Evolutionary conservation across 1,140 invertebrate genomes (phyloP).

Genomic region (Lepidostoma basale): DNA sequence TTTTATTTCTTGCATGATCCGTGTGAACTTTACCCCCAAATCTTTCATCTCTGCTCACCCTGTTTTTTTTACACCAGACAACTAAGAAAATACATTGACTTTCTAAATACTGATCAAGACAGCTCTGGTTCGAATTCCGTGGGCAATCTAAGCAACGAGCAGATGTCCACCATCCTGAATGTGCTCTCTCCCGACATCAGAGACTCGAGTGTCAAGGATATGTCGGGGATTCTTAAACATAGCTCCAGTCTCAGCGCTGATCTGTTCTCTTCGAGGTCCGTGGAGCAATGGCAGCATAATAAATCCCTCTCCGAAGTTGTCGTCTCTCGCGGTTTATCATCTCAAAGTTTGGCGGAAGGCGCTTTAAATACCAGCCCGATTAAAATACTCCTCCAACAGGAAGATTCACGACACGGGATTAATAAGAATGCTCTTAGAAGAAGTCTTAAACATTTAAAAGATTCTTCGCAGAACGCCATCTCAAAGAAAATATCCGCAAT

Average conservation of each 20-base stretch:
- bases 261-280: constrained; percentile 6
- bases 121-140: constrained; percentile 1
- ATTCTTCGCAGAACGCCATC: constrained; percentile 62
- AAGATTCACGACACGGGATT: constrained; percentile 62
- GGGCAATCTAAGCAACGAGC: constrained; percentile 16
- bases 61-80: constrained; percentile 49
- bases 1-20: constrained; percentile 33
- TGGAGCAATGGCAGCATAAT: constrained; percentile 4
- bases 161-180: constrained; percentile 29
- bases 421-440: constrained; percentile 58
- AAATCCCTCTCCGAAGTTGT: constrained; percentile 6
- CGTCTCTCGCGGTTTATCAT: constrained; percentile 47
- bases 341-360: constrained; percentile 53
- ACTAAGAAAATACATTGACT: constrained; percentile 60
- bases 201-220: not conserved
- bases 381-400: constrained; percentile 59
- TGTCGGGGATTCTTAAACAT: not conserved
- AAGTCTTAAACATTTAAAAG: constrained; percentile 62
- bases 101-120: constrained; percentile 54
- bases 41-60: not conserved
- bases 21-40: constrained; percentile 39
- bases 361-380: constrained; percentile 40
- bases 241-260: constrained; percentile 12
- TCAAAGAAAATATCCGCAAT: constrained; percentile 57
- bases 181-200: constrained; percentile 18